Percentiles rank a stretch among this genome's conserved stretches.
Conservation (phyloP, 1,140 invertebrate species). For the Drosophila sulfurigaster region DNA sequence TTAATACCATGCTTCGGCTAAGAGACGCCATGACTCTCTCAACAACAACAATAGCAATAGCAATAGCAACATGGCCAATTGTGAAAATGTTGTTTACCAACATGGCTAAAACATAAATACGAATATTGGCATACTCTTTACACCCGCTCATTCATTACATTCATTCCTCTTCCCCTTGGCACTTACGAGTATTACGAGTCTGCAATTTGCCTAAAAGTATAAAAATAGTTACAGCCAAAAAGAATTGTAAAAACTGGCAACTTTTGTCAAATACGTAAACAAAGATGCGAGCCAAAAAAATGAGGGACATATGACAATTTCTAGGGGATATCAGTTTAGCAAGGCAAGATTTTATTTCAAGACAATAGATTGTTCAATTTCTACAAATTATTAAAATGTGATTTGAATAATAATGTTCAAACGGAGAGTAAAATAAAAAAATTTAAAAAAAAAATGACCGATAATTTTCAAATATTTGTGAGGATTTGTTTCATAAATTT, state of each 20-base stretch:
- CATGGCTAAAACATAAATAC: slow-evolving; percentile 40
- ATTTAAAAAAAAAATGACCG: no score
- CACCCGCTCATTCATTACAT: not conserved
- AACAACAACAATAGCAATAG: not conserved
- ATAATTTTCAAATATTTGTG: no score
- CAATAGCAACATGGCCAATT: slow-evolving; percentile 40
- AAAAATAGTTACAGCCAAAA: slow-evolving; percentile 50
- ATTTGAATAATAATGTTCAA: no score
- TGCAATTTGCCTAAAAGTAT: slow-evolving; percentile 78
- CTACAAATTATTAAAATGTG: no score
- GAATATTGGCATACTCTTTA: slow-evolving; percentile 28
- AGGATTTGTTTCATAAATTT: no score
- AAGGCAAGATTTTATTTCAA: not conserved
- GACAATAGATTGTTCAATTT: no score
- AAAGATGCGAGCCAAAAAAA: slow-evolving; percentile 68
- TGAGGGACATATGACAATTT: not conserved
- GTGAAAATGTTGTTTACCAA: slow-evolving; percentile 72
- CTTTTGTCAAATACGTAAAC: slow-evolving; percentile 67
- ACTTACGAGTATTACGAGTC: slow-evolving; percentile 67
- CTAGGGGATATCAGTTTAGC: slow-evolving; percentile 10
- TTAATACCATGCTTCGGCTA: slow-evolving; percentile 26
- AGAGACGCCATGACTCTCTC: slow-evolving; percentile 15
- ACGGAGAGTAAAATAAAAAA: no score
- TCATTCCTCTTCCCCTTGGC: slow-evolving; percentile 5
- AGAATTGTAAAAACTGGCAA: slow-evolving; percentile 39